These are phyloP conservation scores for Campoletis raptor DNA, from an alignment of 2,888 invertebrate species.

Conservation along the genomic window DNA sequence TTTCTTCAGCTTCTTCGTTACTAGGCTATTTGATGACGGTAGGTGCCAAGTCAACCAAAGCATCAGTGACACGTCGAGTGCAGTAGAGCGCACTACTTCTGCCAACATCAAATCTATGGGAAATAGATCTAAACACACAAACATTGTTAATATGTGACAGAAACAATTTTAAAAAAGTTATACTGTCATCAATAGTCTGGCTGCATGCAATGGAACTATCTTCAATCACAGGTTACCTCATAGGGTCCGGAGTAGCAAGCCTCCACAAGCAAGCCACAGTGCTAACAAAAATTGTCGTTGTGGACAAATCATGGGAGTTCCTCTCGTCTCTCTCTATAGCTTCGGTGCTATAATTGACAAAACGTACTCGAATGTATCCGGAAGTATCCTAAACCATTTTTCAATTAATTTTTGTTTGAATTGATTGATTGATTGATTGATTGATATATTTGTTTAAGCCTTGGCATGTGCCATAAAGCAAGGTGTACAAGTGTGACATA, in stretches of 20 bases:
- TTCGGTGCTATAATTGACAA: constrained; percentile 43
- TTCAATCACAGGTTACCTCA: constrained; percentile 40
- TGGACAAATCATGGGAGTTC: constrained; percentile 47
- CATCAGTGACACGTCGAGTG: constrained; percentile 62
- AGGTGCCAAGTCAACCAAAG: constrained; percentile 54
- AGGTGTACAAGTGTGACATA: no score
- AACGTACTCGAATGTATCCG: constrained; percentile 56
- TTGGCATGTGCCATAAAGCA: no score
- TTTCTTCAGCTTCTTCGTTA: constrained; percentile 14
- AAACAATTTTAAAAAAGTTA: no score
- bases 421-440: no score
- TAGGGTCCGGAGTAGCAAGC: constrained; percentile 57
- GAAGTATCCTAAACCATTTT: constrained; percentile 54
- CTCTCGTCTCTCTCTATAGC: constrained; percentile 45
- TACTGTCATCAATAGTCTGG: no score
- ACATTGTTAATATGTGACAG: not conserved
- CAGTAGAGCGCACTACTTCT: constrained; percentile 64
- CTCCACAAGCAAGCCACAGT: no score
- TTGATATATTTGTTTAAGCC: no score
- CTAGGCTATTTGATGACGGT: constrained; percentile 71
- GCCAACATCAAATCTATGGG: constrained; percentile 69
- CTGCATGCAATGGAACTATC: not conserved
- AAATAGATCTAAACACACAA: constrained; percentile 11
- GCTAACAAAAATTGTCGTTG: constrained; percentile 50
- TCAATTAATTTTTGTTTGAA: constrained; percentile 38